Conservation (phyloP, 2,888 invertebrate species). For the Tanytarsus gracilentus region DNA sequence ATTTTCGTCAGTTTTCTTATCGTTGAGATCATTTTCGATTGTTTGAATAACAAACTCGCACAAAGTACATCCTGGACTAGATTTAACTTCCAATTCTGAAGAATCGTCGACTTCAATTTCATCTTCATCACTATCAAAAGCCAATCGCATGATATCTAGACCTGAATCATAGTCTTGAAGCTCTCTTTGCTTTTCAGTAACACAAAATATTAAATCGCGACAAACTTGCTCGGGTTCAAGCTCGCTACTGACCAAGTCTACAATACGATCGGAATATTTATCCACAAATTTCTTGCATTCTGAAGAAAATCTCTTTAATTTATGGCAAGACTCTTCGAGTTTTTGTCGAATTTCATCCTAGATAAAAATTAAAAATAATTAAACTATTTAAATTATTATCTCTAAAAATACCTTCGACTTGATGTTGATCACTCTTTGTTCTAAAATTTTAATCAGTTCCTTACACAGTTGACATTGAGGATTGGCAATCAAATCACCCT, state of each 20-base stretch:
- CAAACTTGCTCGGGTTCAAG: conserved; percentile 63
- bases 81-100: conserved; percentile 23
- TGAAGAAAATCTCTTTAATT: conserved; percentile 38
- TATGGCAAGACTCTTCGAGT: conserved; percentile 37
- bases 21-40: conserved; percentile 59
- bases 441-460: conserved; percentile 37
- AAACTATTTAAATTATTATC: neutral
- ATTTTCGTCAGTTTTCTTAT: conserved; percentile 59
- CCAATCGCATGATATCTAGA: neutral
- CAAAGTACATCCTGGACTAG: conserved; percentile 53
- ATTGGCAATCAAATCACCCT: neutral
- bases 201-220: conserved; percentile 55
- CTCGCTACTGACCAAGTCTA: conserved; percentile 58
- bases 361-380: conserved; percentile 31
- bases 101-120: conserved; percentile 28
- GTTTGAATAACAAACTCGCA: conserved; percentile 74
- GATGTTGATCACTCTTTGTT: conserved; percentile 38
- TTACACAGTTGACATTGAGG: conserved; percentile 35
- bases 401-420: conserved; percentile 18
- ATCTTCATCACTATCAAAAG: neutral
- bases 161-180: conserved; percentile 36
- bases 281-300: conserved; percentile 65
- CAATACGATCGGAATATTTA: conserved; percentile 62
- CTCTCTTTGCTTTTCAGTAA: conserved; percentile 37
- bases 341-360: conserved; percentile 43